Percentiles rank a stretch among this genome's conserved stretches.
These are phyloP conservation scores for Trogon melanurus DNA, from an alignment of 2,113 vertebrate genomes.

Conservation along the genomic window DNA sequence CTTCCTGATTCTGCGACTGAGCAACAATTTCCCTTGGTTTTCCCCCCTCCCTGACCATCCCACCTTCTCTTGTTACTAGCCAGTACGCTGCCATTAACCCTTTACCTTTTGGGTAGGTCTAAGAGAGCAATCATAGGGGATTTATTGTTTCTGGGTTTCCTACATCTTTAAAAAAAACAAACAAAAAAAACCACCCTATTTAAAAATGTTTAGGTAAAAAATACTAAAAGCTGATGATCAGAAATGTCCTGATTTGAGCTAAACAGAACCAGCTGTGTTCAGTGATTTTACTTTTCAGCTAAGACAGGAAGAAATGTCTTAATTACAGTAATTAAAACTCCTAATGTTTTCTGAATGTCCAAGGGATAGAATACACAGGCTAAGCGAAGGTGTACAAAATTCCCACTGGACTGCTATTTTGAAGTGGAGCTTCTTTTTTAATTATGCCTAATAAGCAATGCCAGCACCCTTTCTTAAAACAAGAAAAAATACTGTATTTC, in stretches of 20 bases:
- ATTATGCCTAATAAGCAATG: neutral
- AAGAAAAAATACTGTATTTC: neutral
- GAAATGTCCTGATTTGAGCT: too few species aligned
- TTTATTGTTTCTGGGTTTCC: neutral
- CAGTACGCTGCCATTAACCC: neutral
- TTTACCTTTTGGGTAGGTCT: neutral
- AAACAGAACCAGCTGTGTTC: too few species aligned
- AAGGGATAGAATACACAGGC: neutral
- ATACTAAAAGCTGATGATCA: neutral
- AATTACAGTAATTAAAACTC: neutral
- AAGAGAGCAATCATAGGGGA: accelerated
- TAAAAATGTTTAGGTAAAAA: neutral
- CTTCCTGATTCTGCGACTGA: neutral
- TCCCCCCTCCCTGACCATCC: neutral
- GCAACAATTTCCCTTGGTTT: neutral
- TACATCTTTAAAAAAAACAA: neutral
- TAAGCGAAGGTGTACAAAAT: neutral
- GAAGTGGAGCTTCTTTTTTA: neutral
- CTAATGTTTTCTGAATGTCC: neutral
- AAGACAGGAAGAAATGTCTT: neutral
- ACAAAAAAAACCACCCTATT: neutral
- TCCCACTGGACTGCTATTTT: neutral
- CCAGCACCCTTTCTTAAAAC: neutral
- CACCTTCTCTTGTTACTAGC: neutral
- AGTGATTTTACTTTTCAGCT: too few species aligned